Evolutionary conservation across 2,888 invertebrate genomes (phyloP).

Genomic region (Prenolepis imparis): DNA sequence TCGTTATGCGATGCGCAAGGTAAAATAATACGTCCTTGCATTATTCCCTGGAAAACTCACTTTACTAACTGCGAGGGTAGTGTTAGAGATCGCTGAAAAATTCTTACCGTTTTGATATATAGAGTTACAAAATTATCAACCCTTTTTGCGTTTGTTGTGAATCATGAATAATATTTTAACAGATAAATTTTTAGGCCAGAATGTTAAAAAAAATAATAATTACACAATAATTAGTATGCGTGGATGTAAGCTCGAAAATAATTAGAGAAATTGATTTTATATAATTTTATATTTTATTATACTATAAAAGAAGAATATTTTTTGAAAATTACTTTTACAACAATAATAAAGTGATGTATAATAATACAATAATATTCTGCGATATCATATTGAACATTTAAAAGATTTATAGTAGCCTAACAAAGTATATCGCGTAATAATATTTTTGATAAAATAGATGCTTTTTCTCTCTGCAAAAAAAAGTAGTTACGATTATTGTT

Average conservation of each 20-base stretch:
- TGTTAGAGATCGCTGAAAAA: constrained; percentile 13
- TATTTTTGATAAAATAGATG: not conserved
- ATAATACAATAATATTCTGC: not conserved
- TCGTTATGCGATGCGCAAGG: constrained; percentile 38
- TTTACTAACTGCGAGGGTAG: constrained; percentile 14
- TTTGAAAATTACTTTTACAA: no score
- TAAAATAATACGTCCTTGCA: constrained; percentile 39
- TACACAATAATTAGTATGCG: not conserved
- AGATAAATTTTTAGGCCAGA: not conserved
- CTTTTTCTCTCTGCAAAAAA: not conserved
- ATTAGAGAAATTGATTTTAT: not conserved
- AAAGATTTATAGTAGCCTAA: not conserved
- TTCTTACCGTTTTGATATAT: not conserved
- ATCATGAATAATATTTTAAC: not conserved
- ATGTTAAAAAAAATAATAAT: not conserved
- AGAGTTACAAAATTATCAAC: not conserved
- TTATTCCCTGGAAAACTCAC: constrained; percentile 24
- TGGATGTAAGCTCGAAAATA: not conserved
- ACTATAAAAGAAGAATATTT: not conserved
- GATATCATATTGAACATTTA: not conserved
- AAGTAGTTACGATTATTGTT: not conserved
- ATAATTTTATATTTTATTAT: not conserved
- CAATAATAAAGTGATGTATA: no score
- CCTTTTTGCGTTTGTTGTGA: not conserved
- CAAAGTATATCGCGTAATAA: not conserved